Base-by-base conservation (phyloP, 2,888 invertebrate species). In the Eutolmus rufibarbis region DNA sequence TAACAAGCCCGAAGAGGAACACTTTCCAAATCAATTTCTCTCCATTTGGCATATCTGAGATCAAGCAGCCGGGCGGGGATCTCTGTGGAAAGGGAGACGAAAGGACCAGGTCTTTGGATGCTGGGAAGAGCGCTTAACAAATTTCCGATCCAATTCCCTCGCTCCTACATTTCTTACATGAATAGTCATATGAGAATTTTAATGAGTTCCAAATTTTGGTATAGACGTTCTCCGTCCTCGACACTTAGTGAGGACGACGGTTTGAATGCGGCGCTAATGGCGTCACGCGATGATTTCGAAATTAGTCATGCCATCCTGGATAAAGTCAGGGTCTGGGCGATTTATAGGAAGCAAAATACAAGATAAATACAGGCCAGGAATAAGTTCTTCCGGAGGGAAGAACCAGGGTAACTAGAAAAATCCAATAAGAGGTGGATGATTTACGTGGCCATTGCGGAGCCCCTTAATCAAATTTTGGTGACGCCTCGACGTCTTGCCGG, bases 401-500 rank as follows among this genome's bases (percentile, higher is more conserved):
- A 66, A 19, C 9, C 0, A 9, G 28, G 28, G 28, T 28, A 66
- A 23, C 28, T 28, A 23, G 66, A 56, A 81, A 51, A 81, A 81
- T 81, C 28, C 51, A 51, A 81, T 81, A 81, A 56, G 51, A 56
- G 51, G 56, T 8, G 31, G 31, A 56, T 81, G 51, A 81, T 81
- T 81, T 81, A 81, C 51, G 28, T 12, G 14, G 34, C 56, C 56
- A 81, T 81, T 81, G 81, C 56, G 51, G 51, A 37, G 51, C 31
- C 81, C 28, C 31, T 56, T 81, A 81, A 81, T 81, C 81, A 81
- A 81, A 81, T 81, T 81, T 81, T 23, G 43, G 37, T 78, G 37
- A 12, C 78, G 23, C 37, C 51, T 46, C 37, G n/a, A 23, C 51
- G 23, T 16, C 23, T 51, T 81, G 16, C 4, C 66, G 31, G 28